phyloP scores from a whole-genome alignment of 2,113 vertebrate species.

The Collichthys lucidus region DNA sequence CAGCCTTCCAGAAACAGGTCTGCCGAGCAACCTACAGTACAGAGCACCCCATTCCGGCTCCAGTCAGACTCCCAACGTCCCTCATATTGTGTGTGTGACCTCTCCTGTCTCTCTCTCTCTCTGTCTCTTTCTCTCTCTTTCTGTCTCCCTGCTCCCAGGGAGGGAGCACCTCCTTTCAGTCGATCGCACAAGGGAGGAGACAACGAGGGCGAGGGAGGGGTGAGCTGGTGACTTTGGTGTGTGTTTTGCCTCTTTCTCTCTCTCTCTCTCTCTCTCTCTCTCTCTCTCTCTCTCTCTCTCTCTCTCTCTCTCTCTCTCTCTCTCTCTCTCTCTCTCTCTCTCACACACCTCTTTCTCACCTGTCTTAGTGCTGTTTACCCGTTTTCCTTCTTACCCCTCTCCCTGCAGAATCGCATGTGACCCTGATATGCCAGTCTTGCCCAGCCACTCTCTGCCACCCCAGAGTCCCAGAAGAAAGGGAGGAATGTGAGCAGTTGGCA shows the following conservation, averaged over 20 bases:
- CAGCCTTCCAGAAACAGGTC: slow-evolving; percentile 64
- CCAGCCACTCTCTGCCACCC: slow-evolving; percentile 50
- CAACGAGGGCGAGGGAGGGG: slow-evolving; percentile 65
- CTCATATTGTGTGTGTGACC: slow-evolving; percentile 30
- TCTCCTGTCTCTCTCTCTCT: slow-evolving; percentile 43
- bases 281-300: slow-evolving; percentile 40
- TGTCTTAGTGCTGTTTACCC: slow-evolving; percentile 32
- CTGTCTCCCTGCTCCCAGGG: slow-evolving; percentile 36
- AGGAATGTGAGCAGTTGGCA: slow-evolving; percentile 82
- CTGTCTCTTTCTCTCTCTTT: slow-evolving; percentile 29
- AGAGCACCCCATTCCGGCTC: slow-evolving; percentile 40
- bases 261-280: slow-evolving; percentile 14
- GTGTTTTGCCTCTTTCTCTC: slow-evolving; percentile 21
- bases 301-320: slow-evolving; percentile 7
- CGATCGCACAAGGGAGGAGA: slow-evolving; percentile 59
- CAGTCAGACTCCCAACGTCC: slow-evolving; percentile 56
- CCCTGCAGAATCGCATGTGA: slow-evolving; percentile 28
- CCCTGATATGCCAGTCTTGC: slow-evolving; percentile 48
- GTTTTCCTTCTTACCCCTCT: slow-evolving; percentile 8
- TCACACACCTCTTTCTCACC: slow-evolving; percentile 34
- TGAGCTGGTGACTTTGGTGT: slow-evolving; percentile 41
- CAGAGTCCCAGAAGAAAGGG: slow-evolving; percentile 63
- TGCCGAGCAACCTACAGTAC: slow-evolving; percentile 40
- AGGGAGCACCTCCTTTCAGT: slow-evolving; percentile 67
- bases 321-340: slow-evolving; percentile 12